These are phyloP conservation scores for Malurus splendens DNA, from an alignment of 2,797 vertebrate genomes.

Conservation along the genomic window DNA sequence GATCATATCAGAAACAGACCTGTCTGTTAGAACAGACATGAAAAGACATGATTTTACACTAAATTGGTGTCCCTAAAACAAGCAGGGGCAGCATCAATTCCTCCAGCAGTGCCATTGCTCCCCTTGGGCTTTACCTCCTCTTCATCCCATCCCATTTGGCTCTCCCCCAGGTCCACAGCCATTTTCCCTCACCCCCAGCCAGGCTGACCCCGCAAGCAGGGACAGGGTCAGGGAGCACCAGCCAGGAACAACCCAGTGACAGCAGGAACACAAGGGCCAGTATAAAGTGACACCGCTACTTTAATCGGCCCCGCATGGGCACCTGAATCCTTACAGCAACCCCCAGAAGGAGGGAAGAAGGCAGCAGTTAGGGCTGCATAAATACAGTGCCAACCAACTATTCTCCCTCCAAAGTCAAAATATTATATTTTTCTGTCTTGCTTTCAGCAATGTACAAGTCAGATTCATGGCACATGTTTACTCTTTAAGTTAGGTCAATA, in stretches of 20 bases:
- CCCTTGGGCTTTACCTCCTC: neutral
- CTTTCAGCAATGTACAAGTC: neutral
- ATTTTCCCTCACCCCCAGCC: neutral
- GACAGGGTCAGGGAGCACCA: neutral
- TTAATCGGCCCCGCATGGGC: fast-evolving
- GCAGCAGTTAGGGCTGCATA: neutral
- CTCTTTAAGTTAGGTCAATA: neutral
- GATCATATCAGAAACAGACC: neutral
- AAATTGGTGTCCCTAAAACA: neutral
- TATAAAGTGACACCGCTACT: neutral
- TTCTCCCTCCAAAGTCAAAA: neutral
- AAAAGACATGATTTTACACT: neutral
- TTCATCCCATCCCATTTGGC: neutral
- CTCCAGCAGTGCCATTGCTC: neutral
- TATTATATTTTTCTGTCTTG: neutral
- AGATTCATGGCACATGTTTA: neutral
- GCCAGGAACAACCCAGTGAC: neutral
- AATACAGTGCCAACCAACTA: neutral
- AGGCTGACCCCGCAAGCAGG: fast-evolving
- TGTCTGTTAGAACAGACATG: neutral
- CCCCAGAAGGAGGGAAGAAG: neutral
- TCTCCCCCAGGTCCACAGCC: neutral
- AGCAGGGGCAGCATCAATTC: neutral
- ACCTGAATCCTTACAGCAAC: neutral
- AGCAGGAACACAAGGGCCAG: neutral